phyloP scores from a whole-genome alignment of 2,797 vertebrate genomes.

The Darevskia nairensis region DNA sequence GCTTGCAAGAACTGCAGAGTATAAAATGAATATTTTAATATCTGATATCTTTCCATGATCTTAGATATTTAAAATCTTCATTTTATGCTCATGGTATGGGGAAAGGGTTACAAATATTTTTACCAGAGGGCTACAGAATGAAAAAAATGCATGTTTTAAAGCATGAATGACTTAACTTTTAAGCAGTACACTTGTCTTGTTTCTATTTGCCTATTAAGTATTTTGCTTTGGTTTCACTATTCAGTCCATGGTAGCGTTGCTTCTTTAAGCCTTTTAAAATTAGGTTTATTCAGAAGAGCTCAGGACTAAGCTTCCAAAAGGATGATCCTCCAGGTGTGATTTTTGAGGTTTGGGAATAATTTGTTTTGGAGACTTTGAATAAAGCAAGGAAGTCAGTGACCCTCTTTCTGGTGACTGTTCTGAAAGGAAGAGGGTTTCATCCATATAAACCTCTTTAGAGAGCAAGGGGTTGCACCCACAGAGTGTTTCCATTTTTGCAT shows the following conservation, averaged over 20 bases:
- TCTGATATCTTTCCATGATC: not conserved
- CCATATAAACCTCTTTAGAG: not conserved
- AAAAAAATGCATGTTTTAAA: too few relatives aligned
- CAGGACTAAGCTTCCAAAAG: too few relatives aligned
- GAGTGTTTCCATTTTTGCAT: not conserved
- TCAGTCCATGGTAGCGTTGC: too few relatives aligned
- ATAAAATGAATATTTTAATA: not conserved
- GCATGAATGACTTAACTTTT: too few relatives aligned
- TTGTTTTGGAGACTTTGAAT: accelerated
- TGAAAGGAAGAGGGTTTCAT: not conserved
- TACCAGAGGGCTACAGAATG: not conserved
- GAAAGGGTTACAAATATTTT: not conserved
- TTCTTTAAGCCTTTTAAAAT: too few relatives aligned
- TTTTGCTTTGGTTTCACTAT: too few relatives aligned
- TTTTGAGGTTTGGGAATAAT: too few relatives aligned
- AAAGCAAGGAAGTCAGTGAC: not conserved
- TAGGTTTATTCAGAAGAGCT: too few relatives aligned
- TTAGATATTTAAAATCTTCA: not conserved
- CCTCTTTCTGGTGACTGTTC: not conserved
- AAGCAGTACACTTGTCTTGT: too few relatives aligned
- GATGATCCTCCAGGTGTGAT: too few relatives aligned
- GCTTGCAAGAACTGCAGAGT: not conserved
- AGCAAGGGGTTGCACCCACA: not conserved
- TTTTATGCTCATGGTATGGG: not conserved
- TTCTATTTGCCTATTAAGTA: too few relatives aligned